Percentiles rank a stretch among this genome's conserved stretches.
Evolutionary conservation across 2,888 invertebrate species (phyloP).

Genomic region (Ochropacha duplaris): DNA sequence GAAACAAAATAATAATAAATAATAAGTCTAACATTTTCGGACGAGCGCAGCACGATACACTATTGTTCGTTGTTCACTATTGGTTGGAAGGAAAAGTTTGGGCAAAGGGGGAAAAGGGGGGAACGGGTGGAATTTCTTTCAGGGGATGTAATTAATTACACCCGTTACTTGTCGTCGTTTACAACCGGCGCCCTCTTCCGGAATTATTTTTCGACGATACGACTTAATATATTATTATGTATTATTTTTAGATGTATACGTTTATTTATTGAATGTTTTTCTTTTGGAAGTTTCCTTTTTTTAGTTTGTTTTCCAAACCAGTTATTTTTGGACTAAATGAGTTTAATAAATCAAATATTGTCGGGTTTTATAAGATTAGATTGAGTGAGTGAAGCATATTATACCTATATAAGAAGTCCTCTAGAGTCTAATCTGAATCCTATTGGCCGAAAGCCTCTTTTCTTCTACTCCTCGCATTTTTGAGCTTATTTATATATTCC

Average conservation of each 20-base stretch:
- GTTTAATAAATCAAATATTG: no score
- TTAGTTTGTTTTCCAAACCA: no score
- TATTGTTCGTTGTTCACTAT: background rate
- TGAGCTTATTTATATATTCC: no score
- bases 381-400: no score
- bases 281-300: background rate
- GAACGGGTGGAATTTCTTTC: background rate
- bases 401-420: no score
- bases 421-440: no score
- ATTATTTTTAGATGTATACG: background rate
- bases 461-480: no score
- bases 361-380: no score
- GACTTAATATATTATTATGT: background rate
- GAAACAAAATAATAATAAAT: background rate
- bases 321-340: no score
- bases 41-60: background rate
- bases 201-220: background rate
- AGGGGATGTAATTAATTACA: background rate
- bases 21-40: background rate
- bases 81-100: background rate
- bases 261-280: background rate
- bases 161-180: background rate
- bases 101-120: background rate
- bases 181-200: background rate
- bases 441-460: no score